A percentile compares a stretch with the other conserved stretches of the same genome.
Conservation (phyloP, 2,113 vertebrate species). For the Tenrec ecaudatus region DNA sequence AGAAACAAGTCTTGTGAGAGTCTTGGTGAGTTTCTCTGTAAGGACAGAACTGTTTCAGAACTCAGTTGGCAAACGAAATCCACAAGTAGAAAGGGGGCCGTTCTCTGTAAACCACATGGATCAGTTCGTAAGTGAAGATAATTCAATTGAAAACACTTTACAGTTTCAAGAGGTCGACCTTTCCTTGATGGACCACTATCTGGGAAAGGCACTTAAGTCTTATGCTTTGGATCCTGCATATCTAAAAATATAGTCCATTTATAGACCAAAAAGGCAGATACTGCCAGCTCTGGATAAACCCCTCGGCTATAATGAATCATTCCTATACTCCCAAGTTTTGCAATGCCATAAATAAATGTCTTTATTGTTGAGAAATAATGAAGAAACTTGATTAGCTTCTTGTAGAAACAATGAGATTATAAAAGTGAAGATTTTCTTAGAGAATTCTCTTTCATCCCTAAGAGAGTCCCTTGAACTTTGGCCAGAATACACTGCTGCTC, state of each 20-base stretch:
- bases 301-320: neutral
- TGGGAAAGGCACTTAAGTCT: neutral
- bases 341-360: neutral
- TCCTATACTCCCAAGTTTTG: neutral
- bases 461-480: neutral
- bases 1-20: neutral
- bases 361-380: neutral
- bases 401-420: neutral
- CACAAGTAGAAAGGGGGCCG: neutral
- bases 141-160: neutral
- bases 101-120: neutral
- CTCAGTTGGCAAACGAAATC: neutral
- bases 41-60: neutral
- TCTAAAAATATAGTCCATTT: neutral
- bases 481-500: neutral
- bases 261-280: neutral
- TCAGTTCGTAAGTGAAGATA: neutral
- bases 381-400: neutral
- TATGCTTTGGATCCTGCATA: neutral
- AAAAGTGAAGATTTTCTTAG: constrained; percentile 23
- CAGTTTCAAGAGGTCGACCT: neutral
- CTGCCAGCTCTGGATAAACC: neutral
- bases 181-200: neutral
- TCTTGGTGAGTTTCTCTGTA: neutral
- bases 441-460: neutral